These are phyloP conservation scores for Recurvirostra avosetta DNA, from an alignment of 2,113 vertebrate genomes.

Conservation along the genomic window DNA sequence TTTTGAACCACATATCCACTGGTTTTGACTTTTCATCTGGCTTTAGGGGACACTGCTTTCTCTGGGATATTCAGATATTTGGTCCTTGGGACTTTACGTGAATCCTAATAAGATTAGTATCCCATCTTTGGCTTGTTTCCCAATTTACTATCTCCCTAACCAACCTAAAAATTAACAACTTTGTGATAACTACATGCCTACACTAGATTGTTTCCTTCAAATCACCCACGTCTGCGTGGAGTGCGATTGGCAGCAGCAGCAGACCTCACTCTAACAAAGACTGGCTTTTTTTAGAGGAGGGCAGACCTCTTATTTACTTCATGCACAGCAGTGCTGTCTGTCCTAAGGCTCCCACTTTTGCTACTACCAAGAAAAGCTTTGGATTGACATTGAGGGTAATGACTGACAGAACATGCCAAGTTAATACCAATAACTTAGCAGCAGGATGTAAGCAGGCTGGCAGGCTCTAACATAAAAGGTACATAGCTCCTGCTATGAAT, in stretches of 20 bases:
- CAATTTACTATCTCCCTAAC: not conserved
- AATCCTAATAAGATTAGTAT: not conserved
- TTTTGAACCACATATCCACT: not conserved
- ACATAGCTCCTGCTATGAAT: not conserved
- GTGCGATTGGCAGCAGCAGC: not conserved
- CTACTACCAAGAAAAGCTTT: not conserved
- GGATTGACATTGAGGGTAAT: not conserved
- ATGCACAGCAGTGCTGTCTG: not conserved
- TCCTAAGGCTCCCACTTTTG: not conserved
- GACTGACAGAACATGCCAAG: not conserved
- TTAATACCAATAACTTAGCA: not conserved
- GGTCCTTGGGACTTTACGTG: not conserved
- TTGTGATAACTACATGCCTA: not conserved
- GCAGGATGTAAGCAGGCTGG: not conserved
- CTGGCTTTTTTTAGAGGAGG: not conserved
- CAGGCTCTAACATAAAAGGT: not conserved
- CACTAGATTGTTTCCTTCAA: not conserved
- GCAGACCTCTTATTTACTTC: not conserved
- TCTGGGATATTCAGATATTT: not conserved
- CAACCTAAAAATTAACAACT: not conserved
- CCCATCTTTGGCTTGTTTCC: not conserved
- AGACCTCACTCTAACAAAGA: not conserved
- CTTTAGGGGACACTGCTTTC: not conserved
- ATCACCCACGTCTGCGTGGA: not conserved
- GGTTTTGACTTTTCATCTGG: not conserved